Base-by-base conservation (phyloP, 2,113 vertebrate species). In the Laterallus jamaicensis region DNA sequence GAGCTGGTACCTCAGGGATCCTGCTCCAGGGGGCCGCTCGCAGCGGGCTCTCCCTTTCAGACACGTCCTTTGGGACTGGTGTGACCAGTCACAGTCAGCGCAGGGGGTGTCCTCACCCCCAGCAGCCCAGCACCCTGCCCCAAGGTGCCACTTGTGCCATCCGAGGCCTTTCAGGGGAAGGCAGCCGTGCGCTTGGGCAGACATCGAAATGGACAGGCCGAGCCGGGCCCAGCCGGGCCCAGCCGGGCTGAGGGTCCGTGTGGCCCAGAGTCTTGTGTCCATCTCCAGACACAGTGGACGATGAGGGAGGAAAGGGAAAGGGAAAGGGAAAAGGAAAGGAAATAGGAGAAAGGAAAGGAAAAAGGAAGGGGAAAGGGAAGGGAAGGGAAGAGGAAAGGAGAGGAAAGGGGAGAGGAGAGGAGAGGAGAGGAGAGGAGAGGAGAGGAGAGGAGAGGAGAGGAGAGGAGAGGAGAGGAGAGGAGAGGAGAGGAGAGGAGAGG, bases 111-210 rank as follows among this genome's bases (percentile, higher is more conserved):
- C 64, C 64, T 42, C 31, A 11, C 20, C 40, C 50, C 3, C 10
- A 7, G 31, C 35, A 39, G 19, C 4, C 19, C 25, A 26, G 49
- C 80, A 49, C 40, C 35, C 9, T 8, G 18, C 35, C 6, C n/a
- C 39, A 16, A 35, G 55, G 16, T 1, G 0, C 29, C 14, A 1
- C 6, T 4, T 28, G 42, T 2, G 3, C 42, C 24, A 6, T 10
- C 32, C 31, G 49, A 58, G 11, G 19, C 7, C 17, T 58, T 28
- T 17, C 22, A 59, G 9, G 22, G 73, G 66, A 56, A 44, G 14
- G 19, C 28, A 20, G 60, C 44, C 1, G 1, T 5, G 20, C 25
- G 54, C 44, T 16, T 2, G 0, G 21, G 56, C 16, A 42, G 86
- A 15, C 21, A 19, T 6, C 9, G 12, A 32, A 75, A 16, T 15